Conservation (phyloP, 2,113 vertebrate species). For the Pluvianellus socialis region DNA sequence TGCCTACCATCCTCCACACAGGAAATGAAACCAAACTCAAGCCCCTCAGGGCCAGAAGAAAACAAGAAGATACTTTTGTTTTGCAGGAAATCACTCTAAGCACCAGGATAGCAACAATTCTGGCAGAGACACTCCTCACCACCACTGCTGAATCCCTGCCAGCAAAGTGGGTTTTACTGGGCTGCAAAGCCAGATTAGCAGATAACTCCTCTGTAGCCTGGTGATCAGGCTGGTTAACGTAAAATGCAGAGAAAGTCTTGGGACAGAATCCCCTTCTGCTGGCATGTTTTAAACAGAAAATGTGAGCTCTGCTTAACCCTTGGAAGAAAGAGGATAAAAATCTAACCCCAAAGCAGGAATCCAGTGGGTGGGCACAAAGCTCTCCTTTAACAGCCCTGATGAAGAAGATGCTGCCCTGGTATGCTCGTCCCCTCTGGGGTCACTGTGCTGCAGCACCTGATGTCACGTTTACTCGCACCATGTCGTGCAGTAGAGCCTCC, state of each 20-base stretch:
- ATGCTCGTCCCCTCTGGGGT: fast-evolving
- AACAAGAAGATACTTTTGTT: neutral
- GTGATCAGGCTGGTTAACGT: neutral
- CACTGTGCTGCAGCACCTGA: neutral
- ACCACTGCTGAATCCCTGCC: neutral
- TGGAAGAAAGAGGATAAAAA: neutral
- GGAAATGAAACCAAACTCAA: neutral
- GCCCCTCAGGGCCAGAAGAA: neutral
- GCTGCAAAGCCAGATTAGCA: conserved; percentile 37
- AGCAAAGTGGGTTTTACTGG: conserved; percentile 16
- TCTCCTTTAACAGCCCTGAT: neutral
- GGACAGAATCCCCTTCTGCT: neutral
- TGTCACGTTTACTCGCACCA: neutral
- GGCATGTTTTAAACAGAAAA: neutral
- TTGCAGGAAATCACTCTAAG: neutral
- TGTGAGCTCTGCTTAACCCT: neutral
- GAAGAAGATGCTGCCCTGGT: fast-evolving
- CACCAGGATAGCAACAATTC: neutral
- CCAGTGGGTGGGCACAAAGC: neutral
- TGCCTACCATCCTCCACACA: neutral
- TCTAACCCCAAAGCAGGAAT: neutral
- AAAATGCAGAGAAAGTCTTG: conserved; percentile 27
- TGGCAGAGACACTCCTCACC: neutral
- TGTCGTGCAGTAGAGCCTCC: fast-evolving
- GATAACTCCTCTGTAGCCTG: neutral